phyloP scores from a whole-genome alignment of 2,113 vertebrate species.

The Origma solitaria region DNA sequence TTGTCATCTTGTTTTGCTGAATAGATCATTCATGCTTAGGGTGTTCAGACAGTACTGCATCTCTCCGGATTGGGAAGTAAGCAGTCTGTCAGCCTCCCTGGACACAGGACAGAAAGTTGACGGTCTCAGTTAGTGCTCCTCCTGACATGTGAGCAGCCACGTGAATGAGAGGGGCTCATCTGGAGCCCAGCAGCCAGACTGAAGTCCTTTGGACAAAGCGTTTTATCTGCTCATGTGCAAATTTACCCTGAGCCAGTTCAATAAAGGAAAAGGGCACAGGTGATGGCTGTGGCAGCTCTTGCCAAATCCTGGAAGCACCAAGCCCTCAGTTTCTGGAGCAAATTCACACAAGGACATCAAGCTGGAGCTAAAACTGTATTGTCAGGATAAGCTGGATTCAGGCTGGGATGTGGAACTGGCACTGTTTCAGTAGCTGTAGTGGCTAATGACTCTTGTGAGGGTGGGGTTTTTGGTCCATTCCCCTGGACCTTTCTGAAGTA shows the following conservation, averaged over 20 bases:
- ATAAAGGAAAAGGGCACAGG: not conserved
- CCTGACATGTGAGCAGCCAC: not conserved
- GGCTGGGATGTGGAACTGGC: not conserved
- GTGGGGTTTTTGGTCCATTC: not conserved
- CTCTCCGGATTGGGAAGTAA: not conserved
- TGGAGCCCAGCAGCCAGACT: not conserved
- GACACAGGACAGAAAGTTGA: accelerated
- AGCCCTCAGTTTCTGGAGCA: not conserved
- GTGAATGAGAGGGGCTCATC: not conserved
- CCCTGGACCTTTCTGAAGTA: not conserved
- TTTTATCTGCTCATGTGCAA: not conserved
- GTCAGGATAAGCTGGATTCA: not conserved
- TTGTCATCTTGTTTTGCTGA: not conserved
- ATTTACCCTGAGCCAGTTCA: not conserved
- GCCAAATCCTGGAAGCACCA: not conserved
- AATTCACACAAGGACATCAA: not conserved
- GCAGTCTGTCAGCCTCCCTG: not conserved
- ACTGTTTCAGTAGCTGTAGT: not conserved
- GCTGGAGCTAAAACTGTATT: not conserved
- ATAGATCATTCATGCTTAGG: not conserved
- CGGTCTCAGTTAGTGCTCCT: not conserved
- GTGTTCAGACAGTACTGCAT: not conserved
- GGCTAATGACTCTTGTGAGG: not conserved
- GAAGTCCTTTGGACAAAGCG: not conserved
- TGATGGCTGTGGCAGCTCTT: not conserved